Conservation (phyloP, 2,888 invertebrate genomes). For the Prosopocoilus inquinatus region DNA sequence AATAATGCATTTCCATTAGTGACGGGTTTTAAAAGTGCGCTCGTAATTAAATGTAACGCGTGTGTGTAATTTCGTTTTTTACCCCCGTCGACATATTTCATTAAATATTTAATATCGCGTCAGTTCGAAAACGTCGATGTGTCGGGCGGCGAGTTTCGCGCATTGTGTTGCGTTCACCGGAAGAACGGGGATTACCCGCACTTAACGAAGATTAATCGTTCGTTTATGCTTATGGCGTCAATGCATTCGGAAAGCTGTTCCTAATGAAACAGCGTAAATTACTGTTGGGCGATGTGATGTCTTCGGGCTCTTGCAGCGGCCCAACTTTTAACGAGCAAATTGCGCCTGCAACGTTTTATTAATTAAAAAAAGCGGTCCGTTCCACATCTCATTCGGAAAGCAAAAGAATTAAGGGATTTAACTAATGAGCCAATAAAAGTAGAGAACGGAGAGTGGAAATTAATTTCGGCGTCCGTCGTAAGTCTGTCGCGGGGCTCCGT, state of each 20-base stretch:
- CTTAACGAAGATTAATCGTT: too few relatives aligned
- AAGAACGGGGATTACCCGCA: neutral
- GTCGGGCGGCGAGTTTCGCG: neutral
- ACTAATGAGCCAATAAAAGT: constrained; percentile 24
- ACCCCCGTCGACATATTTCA: too few relatives aligned
- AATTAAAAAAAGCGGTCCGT: constrained; percentile 30
- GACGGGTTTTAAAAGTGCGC: too few relatives aligned
- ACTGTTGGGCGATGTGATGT: constrained; percentile 30
- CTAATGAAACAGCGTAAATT: constrained; percentile 33
- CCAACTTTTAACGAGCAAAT: constrained; percentile 35
- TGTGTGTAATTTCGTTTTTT: too few relatives aligned
- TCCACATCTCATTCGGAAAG: constrained; percentile 11
- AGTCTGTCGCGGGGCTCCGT: too few relatives aligned
- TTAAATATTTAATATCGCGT: too few relatives aligned
- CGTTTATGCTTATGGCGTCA: neutral
- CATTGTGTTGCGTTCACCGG: neutral
- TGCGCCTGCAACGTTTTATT: constrained; percentile 33
- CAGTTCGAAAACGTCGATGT: too few relatives aligned
- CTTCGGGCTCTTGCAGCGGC: constrained; percentile 28
- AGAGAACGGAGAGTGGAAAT: constrained; percentile 5
- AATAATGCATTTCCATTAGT: too few relatives aligned
- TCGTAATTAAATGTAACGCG: too few relatives aligned
- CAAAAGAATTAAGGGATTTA: constrained; percentile 24
- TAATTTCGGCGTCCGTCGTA: neutral
- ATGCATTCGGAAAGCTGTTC: constrained; percentile 23